Base-by-base conservation (phyloP, 2,888 invertebrate genomes). In the Mesoligia furuncula region DNA sequence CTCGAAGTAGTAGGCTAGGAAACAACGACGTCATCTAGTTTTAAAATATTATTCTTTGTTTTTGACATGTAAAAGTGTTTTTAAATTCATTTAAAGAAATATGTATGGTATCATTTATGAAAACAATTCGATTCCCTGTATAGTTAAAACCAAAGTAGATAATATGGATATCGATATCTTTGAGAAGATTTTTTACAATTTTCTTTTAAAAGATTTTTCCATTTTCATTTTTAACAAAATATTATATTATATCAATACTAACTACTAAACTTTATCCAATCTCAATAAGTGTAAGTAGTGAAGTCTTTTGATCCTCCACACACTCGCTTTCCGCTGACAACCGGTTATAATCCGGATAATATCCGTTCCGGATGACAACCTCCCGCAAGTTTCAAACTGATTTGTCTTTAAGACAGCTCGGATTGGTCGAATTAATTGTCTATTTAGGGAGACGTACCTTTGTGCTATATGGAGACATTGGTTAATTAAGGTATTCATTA, bases 341-440 rank as follows among this genome's bases (percentile, higher is more conserved):
- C 79, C 73, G 64, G 65, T 70, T 84, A 79, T 84, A 84, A 86
- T 79, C 84, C 87, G 80, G 75, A 84, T 86, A 75, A 84, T 84
- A 83, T 86, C 86, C 64, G 86, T 54, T 54, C 84, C 75, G 84
- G 86, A 61, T 75, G 84, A 75, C 70, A 75, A 36, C 64, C 45
- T 54, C 48, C 62, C 54, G 42, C 75, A 83, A 84, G 87, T 84
- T 84, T 79, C 59, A 73, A 84, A 84, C 75, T 84, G 87, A 86
- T 84, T 84, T 86, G 84, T 84, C 87, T 86, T 79, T 64, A 67
- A 79, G 79, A 84, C 84, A 64, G 84, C 64, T 71, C 48, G 75
- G 70, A 84, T 86, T 73, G 75, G 70, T 57, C 73, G 64, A 84
- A 84, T 84, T 75, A 86, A 86, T 84, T 75, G 84, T 67, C 66